Evolutionary conservation across 1,140 invertebrate species (phyloP), one percentile per base, ranked within the genome.

Genomic region (Andrena cerasifolii): DNA sequence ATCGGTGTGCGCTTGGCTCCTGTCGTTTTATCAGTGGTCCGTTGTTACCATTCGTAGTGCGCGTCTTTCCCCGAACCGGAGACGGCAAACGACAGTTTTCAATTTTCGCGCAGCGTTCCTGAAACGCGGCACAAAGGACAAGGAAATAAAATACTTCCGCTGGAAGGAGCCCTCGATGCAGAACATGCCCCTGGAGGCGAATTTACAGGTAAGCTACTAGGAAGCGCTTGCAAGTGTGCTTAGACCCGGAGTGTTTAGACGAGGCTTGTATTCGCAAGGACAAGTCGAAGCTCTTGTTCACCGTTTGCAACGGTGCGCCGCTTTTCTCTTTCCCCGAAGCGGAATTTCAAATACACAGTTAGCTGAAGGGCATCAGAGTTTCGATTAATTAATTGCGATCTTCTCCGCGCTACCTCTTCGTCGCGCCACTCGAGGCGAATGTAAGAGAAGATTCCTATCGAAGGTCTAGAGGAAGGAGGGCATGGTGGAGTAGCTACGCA

Each of bases 221-320:
- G 59, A 70, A 70, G 66, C 66, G 26, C 33, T 43, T 26, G 14
- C 24, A 24, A 70, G 74, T n/a, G 65, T 68, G 63, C 73, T 76
- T 67, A 68, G 43, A 26, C 53, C 6, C 21, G 45, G 26, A 16
- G 26, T 49, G 61, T 40, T 75, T 75, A 56, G 71, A 63, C 68
- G 40, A 24, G 3, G 61, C 14, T 45, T 12, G 21, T 12, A 12
- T 26, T 63, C 40, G n/a, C 28, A 26, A 40, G 36, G 45, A 59
- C 56, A 59, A 31, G 68, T 28, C 33, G 45, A 54, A 21, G n/a
- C 54, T 45, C 18, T 51, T 28, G 49, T n/a, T 45, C 21, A 12
- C 40, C 58, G 18, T 36, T 59, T 31, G 36, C 31, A 6, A 40
- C 12, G 6, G 28, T 26, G 16, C 54, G 3, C 1, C 12, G 12